Percentiles rank a stretch among this genome's conserved stretches.
phyloP scores from a whole-genome alignment of 2,113 vertebrate species.

The Tinamus guttatus region DNA sequence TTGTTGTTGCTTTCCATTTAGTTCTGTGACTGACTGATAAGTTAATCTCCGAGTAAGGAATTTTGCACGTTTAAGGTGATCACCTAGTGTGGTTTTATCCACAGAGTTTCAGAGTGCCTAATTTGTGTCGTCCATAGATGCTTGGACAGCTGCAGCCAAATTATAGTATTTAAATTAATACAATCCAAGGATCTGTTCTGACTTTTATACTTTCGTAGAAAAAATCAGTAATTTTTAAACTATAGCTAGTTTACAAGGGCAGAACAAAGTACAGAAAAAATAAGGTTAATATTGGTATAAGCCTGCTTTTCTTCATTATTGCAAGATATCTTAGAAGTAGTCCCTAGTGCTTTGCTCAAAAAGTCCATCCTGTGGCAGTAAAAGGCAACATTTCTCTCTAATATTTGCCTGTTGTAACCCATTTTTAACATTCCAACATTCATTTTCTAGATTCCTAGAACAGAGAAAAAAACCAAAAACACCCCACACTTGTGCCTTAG shows the following conservation, averaged over 20 bases:
- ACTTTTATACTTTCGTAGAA: neutral
- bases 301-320: accelerated
- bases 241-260: neutral
- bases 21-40: neutral
- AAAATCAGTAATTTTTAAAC: neutral
- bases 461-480: too few relatives aligned
- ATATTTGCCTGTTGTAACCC: neutral
- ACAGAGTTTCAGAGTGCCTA: neutral
- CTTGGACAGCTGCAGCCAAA: neutral
- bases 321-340: accelerated
- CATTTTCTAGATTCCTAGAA: neutral
- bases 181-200: neutral
- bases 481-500: neutral
- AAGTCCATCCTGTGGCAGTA: accelerated
- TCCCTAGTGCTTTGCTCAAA: accelerated
- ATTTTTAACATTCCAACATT: neutral
- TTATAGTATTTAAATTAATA: accelerated
- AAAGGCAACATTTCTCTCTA: accelerated
- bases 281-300: accelerated
- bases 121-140: neutral
- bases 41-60: neutral
- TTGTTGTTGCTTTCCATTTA: neutral
- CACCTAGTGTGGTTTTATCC: neutral
- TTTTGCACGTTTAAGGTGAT: neutral
- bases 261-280: neutral